Percentiles rank a stretch among this genome's conserved stretches.
Conservation (phyloP, 2,797 vertebrate genomes). For the Myiotriccus ornatus region DNA sequence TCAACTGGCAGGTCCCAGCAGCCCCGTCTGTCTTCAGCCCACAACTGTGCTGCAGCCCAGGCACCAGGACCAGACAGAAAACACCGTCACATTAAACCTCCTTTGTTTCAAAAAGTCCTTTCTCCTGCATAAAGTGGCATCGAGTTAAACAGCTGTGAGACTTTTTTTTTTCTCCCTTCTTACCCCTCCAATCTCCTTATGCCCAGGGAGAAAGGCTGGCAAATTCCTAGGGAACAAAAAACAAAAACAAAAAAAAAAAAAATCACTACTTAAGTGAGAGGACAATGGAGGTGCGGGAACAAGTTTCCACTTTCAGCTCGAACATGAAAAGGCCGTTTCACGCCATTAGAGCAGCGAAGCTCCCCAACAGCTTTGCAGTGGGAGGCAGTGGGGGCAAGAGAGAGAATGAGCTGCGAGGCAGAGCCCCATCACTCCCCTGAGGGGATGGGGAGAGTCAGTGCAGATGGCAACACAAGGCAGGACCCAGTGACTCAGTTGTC, state of each 20-base stretch:
- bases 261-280: background rate
- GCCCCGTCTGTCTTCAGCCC: background rate
- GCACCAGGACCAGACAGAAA: background rate
- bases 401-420: background rate
- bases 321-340: conserved; percentile 29
- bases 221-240: background rate
- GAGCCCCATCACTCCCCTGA: background rate
- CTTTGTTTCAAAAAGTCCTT: background rate
- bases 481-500: background rate
- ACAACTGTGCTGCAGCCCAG: background rate
- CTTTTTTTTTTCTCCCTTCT: background rate
- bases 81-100: background rate
- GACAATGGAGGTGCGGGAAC: conserved; percentile 39
- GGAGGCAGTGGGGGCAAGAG: conserved; percentile 53
- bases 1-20: conserved; percentile 30
- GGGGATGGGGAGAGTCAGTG: background rate
- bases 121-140: background rate
- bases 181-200: background rate
- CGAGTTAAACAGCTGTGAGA: background rate
- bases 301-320: conserved; percentile 41
- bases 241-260: background rate
- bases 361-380: conserved; percentile 53
- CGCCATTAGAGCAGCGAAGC: background rate
- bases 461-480: background rate
- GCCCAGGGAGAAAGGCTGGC: background rate